phyloP scores from a whole-genome alignment of 1,140 invertebrate genomes.

The Bactericera cockerelli region DNA sequence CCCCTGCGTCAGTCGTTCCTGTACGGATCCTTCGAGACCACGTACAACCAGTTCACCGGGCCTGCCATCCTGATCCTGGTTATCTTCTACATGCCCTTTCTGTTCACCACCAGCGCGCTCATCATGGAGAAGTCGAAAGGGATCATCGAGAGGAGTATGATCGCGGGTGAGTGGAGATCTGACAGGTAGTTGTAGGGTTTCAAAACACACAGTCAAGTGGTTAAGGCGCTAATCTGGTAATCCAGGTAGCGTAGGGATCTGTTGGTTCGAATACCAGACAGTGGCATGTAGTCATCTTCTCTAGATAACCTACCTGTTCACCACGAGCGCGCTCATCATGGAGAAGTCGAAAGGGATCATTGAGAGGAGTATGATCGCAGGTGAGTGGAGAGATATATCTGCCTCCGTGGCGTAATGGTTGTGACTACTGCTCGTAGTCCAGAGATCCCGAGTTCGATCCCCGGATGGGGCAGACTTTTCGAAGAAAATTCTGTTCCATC shows the following conservation, averaged over 20 bases:
- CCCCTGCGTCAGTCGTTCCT: neutral
- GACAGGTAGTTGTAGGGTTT: too few relatives aligned
- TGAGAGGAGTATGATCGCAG: neutral
- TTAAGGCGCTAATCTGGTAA: too few relatives aligned
- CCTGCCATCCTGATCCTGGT: neutral
- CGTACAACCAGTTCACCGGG: neutral
- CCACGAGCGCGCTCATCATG: neutral
- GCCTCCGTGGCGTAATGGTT: too few relatives aligned
- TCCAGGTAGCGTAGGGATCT: too few relatives aligned
- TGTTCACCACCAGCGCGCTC: neutral
- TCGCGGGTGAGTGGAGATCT: neutral
- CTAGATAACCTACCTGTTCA: neutral
- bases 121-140: constrained; percentile 1
- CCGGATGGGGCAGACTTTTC: too few relatives aligned
- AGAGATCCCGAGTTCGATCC: too few relatives aligned
- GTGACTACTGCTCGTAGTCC: too few relatives aligned
- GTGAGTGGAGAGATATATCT: too few relatives aligned
- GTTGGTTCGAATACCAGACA: too few relatives aligned
- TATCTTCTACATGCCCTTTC: constrained; percentile 7
- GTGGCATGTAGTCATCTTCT: too few relatives aligned
- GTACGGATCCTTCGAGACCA: neutral
- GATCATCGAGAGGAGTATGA: neutral
- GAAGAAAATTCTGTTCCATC: too few relatives aligned
- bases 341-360: neutral
- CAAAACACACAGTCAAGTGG: neutral